Evolutionary conservation across 2,888 invertebrate genomes (phyloP).

Genomic region (Hirudinaria manillensis): DNA sequence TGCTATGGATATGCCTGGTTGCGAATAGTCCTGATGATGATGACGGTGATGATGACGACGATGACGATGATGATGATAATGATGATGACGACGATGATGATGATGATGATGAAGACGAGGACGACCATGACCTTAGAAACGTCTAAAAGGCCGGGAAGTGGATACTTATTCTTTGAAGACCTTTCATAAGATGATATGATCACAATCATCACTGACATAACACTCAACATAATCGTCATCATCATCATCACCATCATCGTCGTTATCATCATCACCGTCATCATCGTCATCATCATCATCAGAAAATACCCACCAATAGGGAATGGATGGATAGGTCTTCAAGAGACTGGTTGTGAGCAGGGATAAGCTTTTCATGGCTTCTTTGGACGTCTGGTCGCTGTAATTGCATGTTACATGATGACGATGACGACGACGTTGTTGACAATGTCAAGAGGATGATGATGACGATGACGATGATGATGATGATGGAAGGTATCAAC

Average conservation of each 20-base stretch:
- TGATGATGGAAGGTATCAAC: not conserved
- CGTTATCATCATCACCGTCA: not conserved
- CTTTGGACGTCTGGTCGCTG: not conserved
- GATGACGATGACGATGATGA: not conserved
- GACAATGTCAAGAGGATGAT: not conserved
- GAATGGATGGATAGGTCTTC: not conserved
- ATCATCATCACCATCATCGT: slow-evolving; percentile 10
- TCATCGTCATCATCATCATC: not conserved
- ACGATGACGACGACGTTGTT: not conserved
- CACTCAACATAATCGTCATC: slow-evolving; percentile 16
- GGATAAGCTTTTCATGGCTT: slow-evolving; percentile 1
- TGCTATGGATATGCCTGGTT: not conserved
- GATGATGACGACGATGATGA: not conserved
- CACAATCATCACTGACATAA: too few relatives aligned
- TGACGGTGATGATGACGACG: not conserved
- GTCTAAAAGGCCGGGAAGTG: not conserved
- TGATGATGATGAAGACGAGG: not conserved
- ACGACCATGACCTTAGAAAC: not conserved
- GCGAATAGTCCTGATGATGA: not conserved
- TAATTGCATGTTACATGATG: not conserved
- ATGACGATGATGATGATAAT: not conserved
- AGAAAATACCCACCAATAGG: not conserved
- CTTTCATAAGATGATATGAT: too few relatives aligned
- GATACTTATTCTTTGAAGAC: slow-evolving; percentile 2
- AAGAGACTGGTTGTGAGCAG: not conserved